Evolutionary conservation across 1,140 invertebrate genomes (phyloP), one percentile per base, ranked within the genome.

Genomic region (Euglossa dilemma): DNA sequence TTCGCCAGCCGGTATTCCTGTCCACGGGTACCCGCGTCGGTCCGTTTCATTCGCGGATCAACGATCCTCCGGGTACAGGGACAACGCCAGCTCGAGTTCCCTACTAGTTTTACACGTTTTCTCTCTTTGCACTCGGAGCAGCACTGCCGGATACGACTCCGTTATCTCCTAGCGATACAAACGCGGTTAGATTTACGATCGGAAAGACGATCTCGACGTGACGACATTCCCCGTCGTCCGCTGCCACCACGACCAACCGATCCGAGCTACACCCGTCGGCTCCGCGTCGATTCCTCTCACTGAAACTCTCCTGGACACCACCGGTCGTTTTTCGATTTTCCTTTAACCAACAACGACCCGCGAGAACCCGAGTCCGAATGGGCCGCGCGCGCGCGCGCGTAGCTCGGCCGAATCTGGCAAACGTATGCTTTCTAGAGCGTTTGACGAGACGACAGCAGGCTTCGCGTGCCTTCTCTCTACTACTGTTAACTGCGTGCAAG

Each of bases 401-500:
- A 36, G 36, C 28, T 59, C 36, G 66, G 9, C 11, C 16, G 23
- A 59, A 54, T 69, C 23, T 67, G 25, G 0, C 2, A 20, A 70
- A 43, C 45, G 43, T 23, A 25, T n/a, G 25, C 5, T 47, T 70
- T 43, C 52, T 47, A 52, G 16, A 43, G 20, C 56, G 77, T 6
- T 52, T 50, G 47, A 63, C 56, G 67, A 45, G 45, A 20, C 57
- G 59, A 23, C 47, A 54, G 69, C 12, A 59, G 14, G 23, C 61
- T 66, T 54, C 71, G 56, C 57, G 61, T 43, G 47, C 50, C 64
- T 79, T 25, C 59, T 63, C 61, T 83, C 43, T 52, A 57, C 18
- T 18, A 18, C 47, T 80, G 80, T 86, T 85, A 86, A 84, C 66
- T 18, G 73, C n/a, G n/a, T 36, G 36, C n/a, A 50, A 36, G 59